phyloP scores from a whole-genome alignment of 1,140 invertebrate species.

The Fragariocoptes setiger region DNA sequence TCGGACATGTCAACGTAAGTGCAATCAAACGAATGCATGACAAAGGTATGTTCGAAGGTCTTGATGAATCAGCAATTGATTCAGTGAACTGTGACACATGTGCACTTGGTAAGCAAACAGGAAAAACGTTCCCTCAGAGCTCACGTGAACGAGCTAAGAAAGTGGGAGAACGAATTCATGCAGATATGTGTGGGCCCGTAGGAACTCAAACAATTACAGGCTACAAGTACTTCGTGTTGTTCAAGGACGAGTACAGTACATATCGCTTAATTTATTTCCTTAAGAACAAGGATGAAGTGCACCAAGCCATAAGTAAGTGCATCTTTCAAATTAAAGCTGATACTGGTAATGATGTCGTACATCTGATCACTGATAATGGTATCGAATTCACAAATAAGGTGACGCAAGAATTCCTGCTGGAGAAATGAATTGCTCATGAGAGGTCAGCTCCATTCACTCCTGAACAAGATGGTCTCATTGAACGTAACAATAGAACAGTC shows the following conservation, averaged over 20 bases:
- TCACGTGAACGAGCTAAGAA: neutral
- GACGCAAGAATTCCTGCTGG: neutral
- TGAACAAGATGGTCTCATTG: neutral
- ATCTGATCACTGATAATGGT: neutral
- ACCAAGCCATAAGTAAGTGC: neutral
- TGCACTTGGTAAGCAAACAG: slow-evolving; percentile 1
- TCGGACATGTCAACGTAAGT: neutral
- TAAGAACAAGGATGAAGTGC: neutral
- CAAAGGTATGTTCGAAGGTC: neutral
- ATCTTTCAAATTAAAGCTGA: neutral
- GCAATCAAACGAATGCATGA: neutral
- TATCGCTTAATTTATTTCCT: neutral
- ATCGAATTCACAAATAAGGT: neutral
- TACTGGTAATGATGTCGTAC: neutral
- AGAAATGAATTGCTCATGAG: neutral
- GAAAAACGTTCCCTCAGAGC: no score
- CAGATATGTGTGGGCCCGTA: neutral
- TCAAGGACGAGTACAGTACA: neutral
- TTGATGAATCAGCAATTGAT: neutral
- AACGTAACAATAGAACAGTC: neutral
- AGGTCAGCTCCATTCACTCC: neutral
- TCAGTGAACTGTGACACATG: slow-evolving; percentile 3
- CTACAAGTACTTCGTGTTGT: neutral
- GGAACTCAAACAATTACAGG: neutral
- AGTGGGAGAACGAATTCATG: neutral